A percentile compares a stretch with the other conserved stretches of the same genome.
These are phyloP conservation scores for Porites evermanni DNA, from an alignment of 92 coral and sea anemone genomes.

Conservation along the genomic window DNA sequence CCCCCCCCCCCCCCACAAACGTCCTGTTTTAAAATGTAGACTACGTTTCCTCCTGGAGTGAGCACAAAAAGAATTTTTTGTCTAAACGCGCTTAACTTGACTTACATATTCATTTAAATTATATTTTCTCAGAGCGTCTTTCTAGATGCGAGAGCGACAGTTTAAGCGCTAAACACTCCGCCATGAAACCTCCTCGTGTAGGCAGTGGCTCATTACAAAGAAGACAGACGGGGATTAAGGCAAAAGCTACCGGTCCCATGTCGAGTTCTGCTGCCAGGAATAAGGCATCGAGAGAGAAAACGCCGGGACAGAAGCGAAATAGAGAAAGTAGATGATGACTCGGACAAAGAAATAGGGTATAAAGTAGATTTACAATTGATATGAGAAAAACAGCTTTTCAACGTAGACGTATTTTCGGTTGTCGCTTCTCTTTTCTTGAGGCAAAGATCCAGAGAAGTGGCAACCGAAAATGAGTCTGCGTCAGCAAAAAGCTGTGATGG, in stretches of 20 bases:
- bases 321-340: constrained; percentile 34
- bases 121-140: constrained; percentile 57
- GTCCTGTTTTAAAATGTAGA: too few relatives aligned
- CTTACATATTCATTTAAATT: background rate
- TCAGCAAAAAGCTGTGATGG: too few relatives aligned
- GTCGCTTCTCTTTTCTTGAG: too few relatives aligned
- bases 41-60: too few relatives aligned
- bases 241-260: background rate
- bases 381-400: too few relatives aligned
- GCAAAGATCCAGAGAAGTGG: too few relatives aligned
- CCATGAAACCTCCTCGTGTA: constrained; percentile 36
- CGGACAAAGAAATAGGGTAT: background rate
- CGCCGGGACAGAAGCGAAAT: constrained; percentile 41
- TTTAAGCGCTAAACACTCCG: constrained; percentile 40
- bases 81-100: background rate
- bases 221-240: constrained; percentile 31
- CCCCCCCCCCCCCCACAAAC: too few relatives aligned
- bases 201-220: constrained; percentile 27
- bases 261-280: constrained; percentile 31
- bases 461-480: too few relatives aligned
- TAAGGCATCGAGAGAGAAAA: constrained; percentile 41
- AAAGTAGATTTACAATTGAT: background rate
- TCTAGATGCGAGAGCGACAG: constrained; percentile 74
- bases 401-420: too few relatives aligned
- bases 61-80: background rate